phyloP scores from a whole-genome alignment of 2,888 invertebrate species.

The Andrena camellia region DNA sequence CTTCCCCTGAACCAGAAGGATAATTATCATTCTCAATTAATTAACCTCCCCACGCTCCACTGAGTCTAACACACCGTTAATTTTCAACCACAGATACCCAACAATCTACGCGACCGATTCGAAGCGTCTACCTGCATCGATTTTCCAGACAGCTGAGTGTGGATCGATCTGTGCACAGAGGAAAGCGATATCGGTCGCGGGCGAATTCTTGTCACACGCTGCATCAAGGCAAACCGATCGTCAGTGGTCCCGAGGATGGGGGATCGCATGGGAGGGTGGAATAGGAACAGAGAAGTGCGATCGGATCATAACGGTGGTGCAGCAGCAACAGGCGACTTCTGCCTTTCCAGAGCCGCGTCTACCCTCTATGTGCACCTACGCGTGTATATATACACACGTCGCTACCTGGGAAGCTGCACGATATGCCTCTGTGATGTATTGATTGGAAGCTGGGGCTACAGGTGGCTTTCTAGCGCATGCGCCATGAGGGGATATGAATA shows the following conservation, averaged over 20 bases:
- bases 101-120: slow-evolving; percentile 27
- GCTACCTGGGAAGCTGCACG: slow-evolving; percentile 70
- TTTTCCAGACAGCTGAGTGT: slow-evolving; percentile 7
- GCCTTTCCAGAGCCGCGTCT: slow-evolving; percentile 45
- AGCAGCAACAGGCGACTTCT: slow-evolving; percentile 74
- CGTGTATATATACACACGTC: slow-evolving; percentile 50
- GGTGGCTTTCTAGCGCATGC: slow-evolving; percentile 83
- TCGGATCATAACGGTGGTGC: slow-evolving; percentile 26
- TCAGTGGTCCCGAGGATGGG: neutral
- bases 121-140: slow-evolving; percentile 40
- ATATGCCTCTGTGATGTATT: slow-evolving; percentile 81
- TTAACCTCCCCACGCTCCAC: no score
- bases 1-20: no score
- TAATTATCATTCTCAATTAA: no score
- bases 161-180: neutral
- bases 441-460: slow-evolving; percentile 84
- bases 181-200: slow-evolving; percentile 11
- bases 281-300: slow-evolving; percentile 21
- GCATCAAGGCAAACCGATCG: slow-evolving; percentile 1
- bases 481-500: slow-evolving; percentile 79
- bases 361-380: slow-evolving; percentile 17
- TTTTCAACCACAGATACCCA: no score
- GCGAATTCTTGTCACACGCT: neutral
- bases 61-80: no score
- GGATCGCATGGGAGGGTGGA: neutral